A percentile compares a stretch with the other conserved stretches of the same genome.
phyloP scores from a whole-genome alignment of 2,888 invertebrate genomes.

The Helleia helle region DNA sequence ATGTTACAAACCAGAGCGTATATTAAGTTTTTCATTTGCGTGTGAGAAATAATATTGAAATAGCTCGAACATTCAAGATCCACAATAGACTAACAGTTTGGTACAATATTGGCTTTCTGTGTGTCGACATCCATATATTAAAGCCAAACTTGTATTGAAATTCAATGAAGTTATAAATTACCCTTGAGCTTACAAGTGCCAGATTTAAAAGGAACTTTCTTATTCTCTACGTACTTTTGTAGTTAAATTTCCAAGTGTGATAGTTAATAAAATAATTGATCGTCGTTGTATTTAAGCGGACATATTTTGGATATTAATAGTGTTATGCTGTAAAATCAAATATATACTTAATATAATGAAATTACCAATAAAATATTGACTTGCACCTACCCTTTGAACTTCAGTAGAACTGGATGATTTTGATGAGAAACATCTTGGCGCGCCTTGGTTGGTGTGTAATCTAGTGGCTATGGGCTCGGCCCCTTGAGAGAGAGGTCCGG shows the following conservation, averaged over 20 bases:
- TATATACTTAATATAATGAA: conserved; percentile 18
- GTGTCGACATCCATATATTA: neutral
- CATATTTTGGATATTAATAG: conserved; percentile 65
- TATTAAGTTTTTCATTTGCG: neutral
- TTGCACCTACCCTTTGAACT: conserved; percentile 9
- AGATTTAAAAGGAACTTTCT: conserved; percentile 4
- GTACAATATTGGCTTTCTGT: neutral
- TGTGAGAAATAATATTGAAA: neutral
- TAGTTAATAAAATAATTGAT: conserved; percentile 22
- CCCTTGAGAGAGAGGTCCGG: too few species aligned
- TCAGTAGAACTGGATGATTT: too few species aligned
- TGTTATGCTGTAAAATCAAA: conserved; percentile 52
- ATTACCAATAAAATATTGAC: conserved; percentile 15
- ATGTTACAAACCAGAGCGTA: neutral
- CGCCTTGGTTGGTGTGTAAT: too few species aligned
- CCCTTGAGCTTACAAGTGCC: conserved; percentile 17
- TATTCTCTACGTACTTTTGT: conserved; percentile 12
- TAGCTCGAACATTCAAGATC: neutral
- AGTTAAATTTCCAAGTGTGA: conserved; percentile 18
- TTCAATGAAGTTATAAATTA: conserved; percentile 3
- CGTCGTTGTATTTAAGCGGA: conserved; percentile 54
- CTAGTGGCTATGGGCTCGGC: too few species aligned
- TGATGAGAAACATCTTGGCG: too few species aligned
- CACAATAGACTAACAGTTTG: neutral
- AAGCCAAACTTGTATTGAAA: too few species aligned